Base-by-base conservation (phyloP, 1,140 invertebrate species). In the Dendrolimus kikuchii region DNA sequence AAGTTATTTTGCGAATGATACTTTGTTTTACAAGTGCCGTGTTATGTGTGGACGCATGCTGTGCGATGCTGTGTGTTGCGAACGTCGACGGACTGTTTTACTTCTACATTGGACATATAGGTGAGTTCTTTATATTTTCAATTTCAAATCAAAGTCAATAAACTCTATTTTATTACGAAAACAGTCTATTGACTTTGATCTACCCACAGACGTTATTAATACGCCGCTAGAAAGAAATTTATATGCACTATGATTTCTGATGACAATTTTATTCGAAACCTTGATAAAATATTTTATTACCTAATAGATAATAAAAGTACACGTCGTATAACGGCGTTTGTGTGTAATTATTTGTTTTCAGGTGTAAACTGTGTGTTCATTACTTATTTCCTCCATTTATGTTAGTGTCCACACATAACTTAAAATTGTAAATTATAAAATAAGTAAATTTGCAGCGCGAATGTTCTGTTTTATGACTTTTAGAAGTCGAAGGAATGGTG, bases 1-100 rank as follows among this genome's bases (percentile, higher is more conserved):
- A 85, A 84, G 77, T 86, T 86, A 53, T 86, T 86, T 84, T 84
- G 77, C 81, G 83, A 86, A 83, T 86, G 80, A 86, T 84, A 86
- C 78, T 78, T 71, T 75, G 67, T 82, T 74, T 76, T 74, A 75
- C 73, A 75, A 80, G 81, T 86, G 81, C 68, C 66, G 71, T 81
- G 76, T 77, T 76, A 63, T 75, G 68, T 84, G 75, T 78, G 77
- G 82, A 82, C 78, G 71, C 69, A 60, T 69, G 77, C 75, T 80
- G 74, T 81, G 75, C 71, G 66, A 56, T 71, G 72, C 70, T 62
- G 58, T 74, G 62, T 67, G 44, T 63, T 66, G 76, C 75, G 71
- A 74, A 66, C 60, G 46, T 45, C 66, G 51, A 58, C 53, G 71
- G 68, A 77, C 69, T 54, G 46, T 66, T 43, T 44, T 57, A 57